These are phyloP conservation scores for Adineta ricciae DNA, from an alignment of 2,888 invertebrate genomes.

Conservation along the genomic window DNA sequence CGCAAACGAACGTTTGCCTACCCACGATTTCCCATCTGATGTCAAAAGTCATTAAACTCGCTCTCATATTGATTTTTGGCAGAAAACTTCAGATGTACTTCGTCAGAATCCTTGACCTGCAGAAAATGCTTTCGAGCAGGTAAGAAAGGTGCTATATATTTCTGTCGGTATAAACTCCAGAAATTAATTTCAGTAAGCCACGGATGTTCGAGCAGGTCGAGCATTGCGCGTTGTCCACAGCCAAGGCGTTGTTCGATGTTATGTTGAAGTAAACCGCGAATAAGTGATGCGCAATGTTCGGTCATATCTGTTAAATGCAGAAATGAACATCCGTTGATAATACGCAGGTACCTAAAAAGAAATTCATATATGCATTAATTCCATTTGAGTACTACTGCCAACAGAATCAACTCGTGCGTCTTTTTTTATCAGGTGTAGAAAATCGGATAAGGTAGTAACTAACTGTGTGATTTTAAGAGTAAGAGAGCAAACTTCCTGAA, in stretches of 20 bases:
- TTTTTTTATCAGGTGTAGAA: too few species aligned
- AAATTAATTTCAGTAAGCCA: background rate
- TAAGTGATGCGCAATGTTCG: background rate
- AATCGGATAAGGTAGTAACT: too few species aligned
- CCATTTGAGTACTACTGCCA: too few species aligned
- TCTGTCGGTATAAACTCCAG: background rate
- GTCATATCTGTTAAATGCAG: background rate
- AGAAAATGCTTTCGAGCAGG: background rate
- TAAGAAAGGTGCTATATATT: background rate
- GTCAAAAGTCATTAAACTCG: background rate
- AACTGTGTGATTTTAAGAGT: too few species aligned
- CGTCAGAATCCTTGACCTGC: background rate
- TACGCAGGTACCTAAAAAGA: background rate
- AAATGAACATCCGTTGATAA: background rate
- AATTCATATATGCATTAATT: too few species aligned
- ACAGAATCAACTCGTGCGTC: too few species aligned
- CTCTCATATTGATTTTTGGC: background rate
- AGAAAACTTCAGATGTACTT: background rate
- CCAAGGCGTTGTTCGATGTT: slow-evolving; percentile 5
- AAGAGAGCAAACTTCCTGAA: too few species aligned
- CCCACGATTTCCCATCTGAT: background rate
- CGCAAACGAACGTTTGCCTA: too few species aligned
- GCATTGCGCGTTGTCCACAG: background rate
- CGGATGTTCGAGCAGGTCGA: background rate
- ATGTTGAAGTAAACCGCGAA: background rate